Evolutionary conservation across 2,113 vertebrate genomes (phyloP).

Genomic region (Pterocles gutturalis): DNA sequence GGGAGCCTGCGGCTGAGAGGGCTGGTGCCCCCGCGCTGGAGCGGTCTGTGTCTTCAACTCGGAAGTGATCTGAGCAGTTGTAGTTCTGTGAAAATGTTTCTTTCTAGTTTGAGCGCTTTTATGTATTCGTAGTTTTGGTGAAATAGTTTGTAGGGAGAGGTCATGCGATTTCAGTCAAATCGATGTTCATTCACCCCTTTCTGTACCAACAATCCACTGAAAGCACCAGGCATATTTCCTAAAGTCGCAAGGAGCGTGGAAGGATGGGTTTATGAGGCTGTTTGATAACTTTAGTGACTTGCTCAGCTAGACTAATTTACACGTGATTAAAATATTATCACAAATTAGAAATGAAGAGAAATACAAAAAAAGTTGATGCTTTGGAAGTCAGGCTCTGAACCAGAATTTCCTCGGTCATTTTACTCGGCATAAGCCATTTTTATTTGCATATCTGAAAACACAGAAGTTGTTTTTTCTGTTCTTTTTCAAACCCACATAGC

Average conservation of each 20-base stretch:
- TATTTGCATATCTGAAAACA: background rate
- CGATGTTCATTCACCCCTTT: background rate
- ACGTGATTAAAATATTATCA: background rate
- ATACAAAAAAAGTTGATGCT: background rate
- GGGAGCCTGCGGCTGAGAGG: too few relatives aligned
- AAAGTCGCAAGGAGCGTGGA: background rate
- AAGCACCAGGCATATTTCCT: background rate
- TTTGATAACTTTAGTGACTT: background rate
- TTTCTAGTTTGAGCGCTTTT: background rate
- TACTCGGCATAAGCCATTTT: background rate
- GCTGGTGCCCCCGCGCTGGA: too few relatives aligned
- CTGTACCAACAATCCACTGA: background rate
- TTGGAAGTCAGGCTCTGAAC: background rate
- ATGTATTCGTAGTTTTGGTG: too few relatives aligned
- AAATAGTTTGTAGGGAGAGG: too few relatives aligned
- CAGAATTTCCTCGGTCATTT: rapidly evolving
- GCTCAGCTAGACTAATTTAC: background rate
- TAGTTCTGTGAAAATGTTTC: too few relatives aligned
- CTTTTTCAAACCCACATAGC: background rate
- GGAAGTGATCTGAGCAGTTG: too few relatives aligned
- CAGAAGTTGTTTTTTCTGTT: background rate
- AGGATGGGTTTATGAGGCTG: background rate
- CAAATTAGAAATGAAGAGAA: background rate
- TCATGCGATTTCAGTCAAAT: background rate
- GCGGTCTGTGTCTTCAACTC: too few relatives aligned